Base-by-base conservation (phyloP, 2,888 invertebrate species). In the Drosophila villosipedis region DNA sequence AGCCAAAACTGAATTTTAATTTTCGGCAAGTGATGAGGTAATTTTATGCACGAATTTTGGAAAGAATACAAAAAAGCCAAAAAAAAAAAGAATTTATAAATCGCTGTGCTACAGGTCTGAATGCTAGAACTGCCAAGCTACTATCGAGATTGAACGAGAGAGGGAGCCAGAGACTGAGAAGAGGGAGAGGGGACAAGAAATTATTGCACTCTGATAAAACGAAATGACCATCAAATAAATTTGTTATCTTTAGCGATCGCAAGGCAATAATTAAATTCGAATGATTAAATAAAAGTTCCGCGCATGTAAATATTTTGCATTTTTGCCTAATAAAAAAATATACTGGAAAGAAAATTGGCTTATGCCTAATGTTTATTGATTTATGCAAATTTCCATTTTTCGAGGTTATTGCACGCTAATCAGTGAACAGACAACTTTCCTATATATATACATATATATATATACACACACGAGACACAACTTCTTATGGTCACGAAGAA, bases 281-380 rank as follows among this genome's bases (percentile, higher is more conserved):
- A 62, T 55, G 53, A 49, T 67, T 52, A 30, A 68, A 50, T 39
- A 53, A 73, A 73, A 31, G 78, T 68, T 61, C 37, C 58, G 65
- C 62, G 68, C 67, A 60, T 80, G 60, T 66, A 73, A 82, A 78
- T 78, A 68, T 78, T 80, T 71, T 67, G 66, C 61, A 64, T 62
- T 68, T 49, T 49, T 59, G 59, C 49, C 35, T 35, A 61, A 54
- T 63, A 63, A 58, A 41, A 53, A 73, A 41, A 35, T 19, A n/a
- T 4, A 37, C 9, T 47, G 47, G 47, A 33, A 52, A 62, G 54
- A 74, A 78, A 71, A 78, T 78, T 73, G 76, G 58, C 70, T 80
- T 62, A 87, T 83, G 82, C 76, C 83, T 88, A 82, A 88, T 83
- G 82, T 80, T 83, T 90, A 87, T 90, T 78, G 89, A 86, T 86